Conservation (phyloP, 1,140 invertebrate genomes). For the Penaeus japonicus region DNA sequence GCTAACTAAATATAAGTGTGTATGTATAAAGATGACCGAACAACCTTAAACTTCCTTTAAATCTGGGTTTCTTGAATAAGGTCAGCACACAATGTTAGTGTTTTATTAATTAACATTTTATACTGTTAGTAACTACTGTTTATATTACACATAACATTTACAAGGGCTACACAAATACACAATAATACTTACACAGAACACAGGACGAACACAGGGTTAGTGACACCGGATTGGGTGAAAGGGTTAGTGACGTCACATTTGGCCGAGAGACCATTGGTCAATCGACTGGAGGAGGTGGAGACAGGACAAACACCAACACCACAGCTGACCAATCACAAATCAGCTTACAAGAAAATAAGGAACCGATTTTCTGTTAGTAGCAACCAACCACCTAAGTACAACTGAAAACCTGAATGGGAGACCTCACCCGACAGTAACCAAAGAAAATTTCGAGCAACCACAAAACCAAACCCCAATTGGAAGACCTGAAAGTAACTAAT, state of each 20-base stretch:
- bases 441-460: not conserved
- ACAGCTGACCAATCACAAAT: constrained; percentile 50
- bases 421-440: constrained; percentile 18
- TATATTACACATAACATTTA: constrained; percentile 20
- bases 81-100: constrained; percentile 7
- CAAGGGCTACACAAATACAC: constrained; percentile 19
- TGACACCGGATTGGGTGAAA: constrained; percentile 29
- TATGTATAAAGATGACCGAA: not conserved
- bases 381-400: constrained; percentile 57
- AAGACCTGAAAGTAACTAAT: constrained; percentile 22
- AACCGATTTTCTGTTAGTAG: constrained; percentile 58
- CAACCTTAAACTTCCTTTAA: no score
- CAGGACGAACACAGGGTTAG: constrained; percentile 33
- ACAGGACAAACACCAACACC: constrained; percentile 49
- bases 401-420: constrained; percentile 53
- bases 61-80: not conserved
- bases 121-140: constrained; percentile 18
- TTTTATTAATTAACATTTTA: constrained; percentile 24
- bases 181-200: constrained; percentile 40
- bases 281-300: constrained; percentile 42
- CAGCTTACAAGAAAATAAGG: constrained; percentile 39
- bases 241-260: constrained; percentile 47
- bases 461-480: not conserved
- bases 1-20: not conserved
- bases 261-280: constrained; percentile 25